Conservation (phyloP, 2,797 vertebrate species). For the Propithecus perrieri region DNA sequence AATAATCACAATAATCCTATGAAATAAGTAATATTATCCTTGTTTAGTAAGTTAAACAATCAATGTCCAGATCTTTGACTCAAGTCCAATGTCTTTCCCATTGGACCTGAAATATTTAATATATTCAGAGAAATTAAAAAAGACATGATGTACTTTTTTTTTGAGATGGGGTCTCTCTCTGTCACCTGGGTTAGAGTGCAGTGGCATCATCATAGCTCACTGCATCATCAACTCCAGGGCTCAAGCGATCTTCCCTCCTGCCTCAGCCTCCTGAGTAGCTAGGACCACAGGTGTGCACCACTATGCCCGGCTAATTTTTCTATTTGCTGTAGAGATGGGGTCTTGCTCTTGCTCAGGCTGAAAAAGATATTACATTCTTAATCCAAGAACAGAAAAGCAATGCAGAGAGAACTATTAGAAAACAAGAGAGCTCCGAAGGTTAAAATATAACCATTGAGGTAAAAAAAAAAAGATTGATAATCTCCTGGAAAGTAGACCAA, state of each 20-base stretch:
- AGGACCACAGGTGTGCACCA: neutral
- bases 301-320: neutral
- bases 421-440: neutral
- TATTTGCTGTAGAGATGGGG: neutral
- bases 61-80: neutral
- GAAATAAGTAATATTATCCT: neutral
- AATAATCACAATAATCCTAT: neutral
- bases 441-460: neutral
- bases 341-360: neutral
- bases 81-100: neutral
- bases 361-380: neutral
- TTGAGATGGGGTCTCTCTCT: neutral
- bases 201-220: too few species aligned
- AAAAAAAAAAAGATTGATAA: neutral
- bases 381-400: neutral
- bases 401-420: neutral
- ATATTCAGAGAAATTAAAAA: neutral
- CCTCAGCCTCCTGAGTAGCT: neutral
- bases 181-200: neutral
- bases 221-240: neutral
- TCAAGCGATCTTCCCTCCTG: neutral
- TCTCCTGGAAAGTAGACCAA: neutral
- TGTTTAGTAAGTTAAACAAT: neutral
- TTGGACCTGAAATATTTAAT: neutral
- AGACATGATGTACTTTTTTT: neutral